phyloP scores from a whole-genome alignment of 2,797 vertebrate genomes.

The Xiphorhynchus erythropygius region DNA sequence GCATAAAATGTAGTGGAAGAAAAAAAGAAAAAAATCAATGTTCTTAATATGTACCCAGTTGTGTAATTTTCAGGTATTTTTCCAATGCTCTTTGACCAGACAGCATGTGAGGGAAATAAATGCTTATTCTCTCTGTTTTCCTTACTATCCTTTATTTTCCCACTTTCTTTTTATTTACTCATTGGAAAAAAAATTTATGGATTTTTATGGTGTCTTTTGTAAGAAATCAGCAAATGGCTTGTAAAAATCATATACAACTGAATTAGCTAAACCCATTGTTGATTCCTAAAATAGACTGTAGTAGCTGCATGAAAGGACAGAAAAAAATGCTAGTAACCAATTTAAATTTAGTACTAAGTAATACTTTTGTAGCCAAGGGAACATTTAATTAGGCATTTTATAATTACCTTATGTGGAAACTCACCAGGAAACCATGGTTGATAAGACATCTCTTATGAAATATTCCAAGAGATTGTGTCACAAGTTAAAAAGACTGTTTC shows the following conservation, averaged over 20 bases:
- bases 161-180: background rate
- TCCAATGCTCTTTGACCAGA: background rate
- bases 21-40: background rate
- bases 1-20: background rate
- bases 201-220: background rate
- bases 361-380: background rate
- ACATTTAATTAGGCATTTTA: background rate
- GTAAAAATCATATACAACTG: background rate
- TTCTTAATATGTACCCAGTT: background rate
- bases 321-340: background rate
- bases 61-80: background rate
- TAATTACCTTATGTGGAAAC: background rate
- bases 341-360: background rate
- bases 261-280: background rate
- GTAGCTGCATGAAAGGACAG: background rate
- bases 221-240: background rate
- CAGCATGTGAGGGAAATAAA: background rate
- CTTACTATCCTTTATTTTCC: background rate
- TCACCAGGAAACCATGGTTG: background rate
- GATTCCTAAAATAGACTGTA: background rate
- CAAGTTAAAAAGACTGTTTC: background rate
- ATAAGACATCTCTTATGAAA: background rate
- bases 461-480: background rate
- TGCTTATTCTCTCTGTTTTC: background rate
- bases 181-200: rapidly evolving